Base-by-base conservation (phyloP, 1,140 invertebrate species). In the Diuraphis noxia region DNA sequence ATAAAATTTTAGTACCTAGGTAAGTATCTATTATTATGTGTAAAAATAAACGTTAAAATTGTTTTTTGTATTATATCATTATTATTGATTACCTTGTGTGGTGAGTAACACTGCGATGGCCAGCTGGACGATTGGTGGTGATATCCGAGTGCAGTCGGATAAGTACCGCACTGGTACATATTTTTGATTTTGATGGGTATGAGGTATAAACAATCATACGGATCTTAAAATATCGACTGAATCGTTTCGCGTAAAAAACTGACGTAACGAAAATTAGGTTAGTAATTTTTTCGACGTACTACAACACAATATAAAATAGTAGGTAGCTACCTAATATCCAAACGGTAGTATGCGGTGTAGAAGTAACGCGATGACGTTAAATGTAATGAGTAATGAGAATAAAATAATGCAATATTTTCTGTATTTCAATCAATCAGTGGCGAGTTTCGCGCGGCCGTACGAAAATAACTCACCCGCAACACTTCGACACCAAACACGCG, bases 101-200 rank as follows among this genome's bases (percentile, higher is more conserved):
- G 72, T 2, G 72, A 34, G 49, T 49, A 81, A 81, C 77, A 90
- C 30, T 81, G 88, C n/a, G 88, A 38, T 2, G 63, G 41, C 88
- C 88, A 90, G 9, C 72, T 43, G n/a, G 88, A 30, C 9, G 88
- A 46, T 38, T 81, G 41, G 34, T 90, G 72, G 23, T 43, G 88
- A 36, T 81, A 81, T 81, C 88, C 88, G n/a, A 36, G 72, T n/a
- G 72, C 88, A 1, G 72, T 23, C 72, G 63, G 88, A 79, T 81
- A 90, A 21, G 88, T 38, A 34, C 88, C 88, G 34, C 77, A 90
- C 43, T 90, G 88, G 52, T 90, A 90, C 88, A 81, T 90, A 36
- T 72, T 72, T 72, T n/a, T 6, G 34, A n/a, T n/a, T 5, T n/a
- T 72, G 56, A 72, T n/a, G 34, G 4, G 30, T 63, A 63, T n/a